Evolutionary conservation across 2,113 vertebrate genomes (phyloP).

Genomic region (Hymenochirus boettgeri): DNA sequence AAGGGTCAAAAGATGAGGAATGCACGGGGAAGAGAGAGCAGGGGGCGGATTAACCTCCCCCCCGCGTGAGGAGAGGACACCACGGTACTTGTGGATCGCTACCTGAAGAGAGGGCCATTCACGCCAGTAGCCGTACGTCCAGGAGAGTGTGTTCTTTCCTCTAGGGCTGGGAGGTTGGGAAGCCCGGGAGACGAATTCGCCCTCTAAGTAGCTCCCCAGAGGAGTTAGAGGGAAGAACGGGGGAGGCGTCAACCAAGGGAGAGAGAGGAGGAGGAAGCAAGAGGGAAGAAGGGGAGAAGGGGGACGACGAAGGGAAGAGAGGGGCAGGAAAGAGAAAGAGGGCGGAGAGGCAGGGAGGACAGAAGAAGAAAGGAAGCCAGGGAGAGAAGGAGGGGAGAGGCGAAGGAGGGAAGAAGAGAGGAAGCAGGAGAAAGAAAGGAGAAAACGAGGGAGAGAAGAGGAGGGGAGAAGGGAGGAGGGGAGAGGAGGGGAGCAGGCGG

Average conservation of each 20-base stretch:
- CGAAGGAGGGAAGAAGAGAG: no score
- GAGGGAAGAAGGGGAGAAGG: neutral
- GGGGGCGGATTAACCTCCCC: no score
- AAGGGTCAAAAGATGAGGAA: no score
- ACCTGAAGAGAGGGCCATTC: neutral
- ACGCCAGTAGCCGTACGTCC: no score
- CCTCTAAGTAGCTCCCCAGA: no score
- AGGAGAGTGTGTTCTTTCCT: neutral
- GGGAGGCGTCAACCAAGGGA: neutral
- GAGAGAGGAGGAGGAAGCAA: neutral
- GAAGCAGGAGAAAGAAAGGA: no score
- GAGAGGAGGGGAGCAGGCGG: neutral
- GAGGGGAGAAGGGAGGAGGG: neutral
- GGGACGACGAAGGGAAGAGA: neutral
- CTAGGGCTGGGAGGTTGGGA: neutral
- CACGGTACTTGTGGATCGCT: no score
- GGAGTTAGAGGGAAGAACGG: neutral
- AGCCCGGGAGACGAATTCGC: neutral
- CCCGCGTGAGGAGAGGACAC: neutral
- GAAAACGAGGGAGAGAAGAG: no score
- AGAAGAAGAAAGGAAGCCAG: no score
- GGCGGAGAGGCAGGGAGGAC: no score
- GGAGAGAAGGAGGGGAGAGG: neutral
- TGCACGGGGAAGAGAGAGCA: no score
- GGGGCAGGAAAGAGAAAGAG: neutral